Evolutionary conservation across 2,888 invertebrate species (phyloP).

Genomic region (Litoditis marina): DNA sequence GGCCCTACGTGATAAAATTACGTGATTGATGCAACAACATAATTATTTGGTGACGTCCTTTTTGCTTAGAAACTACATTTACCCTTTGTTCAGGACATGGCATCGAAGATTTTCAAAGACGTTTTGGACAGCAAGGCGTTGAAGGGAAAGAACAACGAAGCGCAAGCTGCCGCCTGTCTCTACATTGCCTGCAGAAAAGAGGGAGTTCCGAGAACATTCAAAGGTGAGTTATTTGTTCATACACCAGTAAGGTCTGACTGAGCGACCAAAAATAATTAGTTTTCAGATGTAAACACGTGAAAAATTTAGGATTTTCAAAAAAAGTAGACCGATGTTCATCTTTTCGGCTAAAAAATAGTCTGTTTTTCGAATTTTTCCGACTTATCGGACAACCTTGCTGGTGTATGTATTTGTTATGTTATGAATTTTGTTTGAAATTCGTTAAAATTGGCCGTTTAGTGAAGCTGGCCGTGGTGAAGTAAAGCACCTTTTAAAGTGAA

Average conservation of each 20-base stretch:
- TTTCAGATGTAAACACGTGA: too few species aligned
- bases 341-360: too few species aligned
- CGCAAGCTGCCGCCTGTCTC: constrained; percentile 91
- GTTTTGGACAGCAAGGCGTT: constrained; percentile 60
- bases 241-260: too few species aligned
- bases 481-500: background rate
- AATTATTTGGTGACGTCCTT: background rate
- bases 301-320: too few species aligned
- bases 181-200: constrained; percentile 98
- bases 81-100: constrained; percentile 73
- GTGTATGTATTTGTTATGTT: background rate
- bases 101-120: constrained; percentile 93
- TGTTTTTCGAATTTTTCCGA: too few species aligned
- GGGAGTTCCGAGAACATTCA: constrained; percentile 96
- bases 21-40: too few species aligned
- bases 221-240: too few species aligned
- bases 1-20: too few species aligned
- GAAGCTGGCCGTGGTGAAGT: background rate
- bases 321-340: too few species aligned
- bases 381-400: too few species aligned
- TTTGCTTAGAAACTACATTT: background rate
- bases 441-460: too few species aligned
- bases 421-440: background rate
- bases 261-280: too few species aligned
- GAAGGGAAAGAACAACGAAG: constrained; percentile 49